Conservation (phyloP, 2,888 invertebrate species). For the Orgyia antiqua region DNA sequence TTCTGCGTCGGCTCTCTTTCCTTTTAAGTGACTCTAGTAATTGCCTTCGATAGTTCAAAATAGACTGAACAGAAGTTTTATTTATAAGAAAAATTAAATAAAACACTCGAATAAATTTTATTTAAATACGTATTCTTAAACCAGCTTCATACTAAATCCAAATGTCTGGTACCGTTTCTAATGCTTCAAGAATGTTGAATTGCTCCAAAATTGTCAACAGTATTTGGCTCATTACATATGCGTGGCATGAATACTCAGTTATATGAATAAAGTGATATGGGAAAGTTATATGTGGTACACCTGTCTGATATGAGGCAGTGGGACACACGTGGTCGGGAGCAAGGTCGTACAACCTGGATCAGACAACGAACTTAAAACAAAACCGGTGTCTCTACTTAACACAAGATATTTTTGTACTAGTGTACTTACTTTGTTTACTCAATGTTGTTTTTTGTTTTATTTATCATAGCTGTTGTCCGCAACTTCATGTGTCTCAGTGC, state of each 20-base stretch:
- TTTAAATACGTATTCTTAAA: too few relatives aligned
- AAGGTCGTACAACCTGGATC: constrained; percentile 25
- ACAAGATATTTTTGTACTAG: constrained; percentile 3
- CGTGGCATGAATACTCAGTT: constrained; percentile 39
- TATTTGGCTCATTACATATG: constrained; percentile 48
- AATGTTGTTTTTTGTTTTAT: too few relatives aligned
- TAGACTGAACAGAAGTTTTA: too few relatives aligned
- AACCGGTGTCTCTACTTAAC: constrained; percentile 17
- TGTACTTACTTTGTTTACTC: constrained; percentile 7
- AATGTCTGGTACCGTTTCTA: constrained; percentile 3
- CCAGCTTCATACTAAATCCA: constrained; percentile 1
- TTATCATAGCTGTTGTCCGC: too few relatives aligned
- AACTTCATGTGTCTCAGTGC: background rate
- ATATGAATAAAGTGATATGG: constrained; percentile 26
- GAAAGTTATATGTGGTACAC: constrained; percentile 23
- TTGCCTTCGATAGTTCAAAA: too few relatives aligned
- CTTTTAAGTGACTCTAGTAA: too few relatives aligned
- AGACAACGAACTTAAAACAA: constrained; percentile 8
- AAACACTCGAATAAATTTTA: too few relatives aligned
- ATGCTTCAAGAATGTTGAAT: constrained; percentile 7
- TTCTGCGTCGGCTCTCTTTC: too few relatives aligned
- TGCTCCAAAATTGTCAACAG: constrained; percentile 34
- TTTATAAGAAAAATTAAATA: too few relatives aligned
- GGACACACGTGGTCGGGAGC: constrained; percentile 26
- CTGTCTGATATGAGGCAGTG: constrained; percentile 34